Percentiles rank a stretch among this genome's conserved stretches.
phyloP scores from a whole-genome alignment of 2,113 vertebrate genomes.

The Halcyon malimbica region DNA sequence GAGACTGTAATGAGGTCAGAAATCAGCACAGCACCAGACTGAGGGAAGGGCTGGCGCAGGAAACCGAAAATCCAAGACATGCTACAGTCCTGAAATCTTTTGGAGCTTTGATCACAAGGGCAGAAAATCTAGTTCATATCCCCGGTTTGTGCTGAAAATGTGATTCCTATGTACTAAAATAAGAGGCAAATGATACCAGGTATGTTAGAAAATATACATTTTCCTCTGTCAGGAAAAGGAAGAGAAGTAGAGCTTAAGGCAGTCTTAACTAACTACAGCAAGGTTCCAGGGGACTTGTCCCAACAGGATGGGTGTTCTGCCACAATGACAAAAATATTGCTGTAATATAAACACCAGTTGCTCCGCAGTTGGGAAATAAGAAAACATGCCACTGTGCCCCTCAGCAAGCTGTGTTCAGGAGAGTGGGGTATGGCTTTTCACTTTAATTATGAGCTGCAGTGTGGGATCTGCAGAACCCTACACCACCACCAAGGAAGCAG shows the following conservation, averaged over 20 bases:
- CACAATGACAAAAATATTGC: neutral
- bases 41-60: neutral
- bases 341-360: neutral
- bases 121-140: neutral
- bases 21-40: neutral
- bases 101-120: neutral
- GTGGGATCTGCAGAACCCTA: neutral
- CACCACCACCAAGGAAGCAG: neutral
- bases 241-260: neutral
- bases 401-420: neutral
- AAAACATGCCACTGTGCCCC: fast-evolving
- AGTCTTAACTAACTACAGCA: neutral
- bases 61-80: neutral
- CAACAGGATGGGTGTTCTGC: neutral
- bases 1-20: neutral
- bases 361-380: neutral
- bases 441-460: fast-evolving
- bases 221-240: neutral
- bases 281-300: neutral
- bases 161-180: neutral
- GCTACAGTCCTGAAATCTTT: neutral
- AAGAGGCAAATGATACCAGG: neutral
- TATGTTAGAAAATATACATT: neutral
- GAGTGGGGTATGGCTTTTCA: neutral
- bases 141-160: neutral